Percentiles rank a stretch among this genome's conserved stretches.
Conservation (phyloP, 2,113 vertebrate genomes). For the Nothobranchius kuhntae region DNA sequence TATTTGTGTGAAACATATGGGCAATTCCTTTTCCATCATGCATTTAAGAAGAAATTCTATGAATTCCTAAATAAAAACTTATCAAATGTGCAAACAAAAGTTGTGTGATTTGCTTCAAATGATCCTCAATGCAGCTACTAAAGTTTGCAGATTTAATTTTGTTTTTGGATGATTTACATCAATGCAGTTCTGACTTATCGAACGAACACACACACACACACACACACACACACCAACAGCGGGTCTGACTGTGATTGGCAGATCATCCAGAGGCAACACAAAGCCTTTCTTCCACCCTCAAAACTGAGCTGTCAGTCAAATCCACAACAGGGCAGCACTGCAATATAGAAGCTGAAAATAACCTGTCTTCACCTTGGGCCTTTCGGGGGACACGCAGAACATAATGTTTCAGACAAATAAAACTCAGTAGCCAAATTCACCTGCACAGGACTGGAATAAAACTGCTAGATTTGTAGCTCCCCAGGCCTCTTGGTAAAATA, state of each 20-base stretch:
- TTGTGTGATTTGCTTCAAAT: no score
- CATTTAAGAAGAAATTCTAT: no score
- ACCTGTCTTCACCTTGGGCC: slow-evolving; percentile 38
- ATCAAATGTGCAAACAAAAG: no score
- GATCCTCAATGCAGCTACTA: no score
- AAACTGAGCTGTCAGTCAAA: slow-evolving; percentile 62
- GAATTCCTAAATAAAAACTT: no score
- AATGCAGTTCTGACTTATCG: not conserved
- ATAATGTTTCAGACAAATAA: slow-evolving; percentile 18
- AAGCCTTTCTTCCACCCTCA: slow-evolving; percentile 57
- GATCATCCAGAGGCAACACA: slow-evolving; percentile 58
- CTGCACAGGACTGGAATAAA: slow-evolving; percentile 8
- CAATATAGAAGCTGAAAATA: slow-evolving; percentile 54
- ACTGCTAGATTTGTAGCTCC: not conserved
- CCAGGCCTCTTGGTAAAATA: not conserved
- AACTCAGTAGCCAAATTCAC: slow-evolving; percentile 25
- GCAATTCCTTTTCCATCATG: no score
- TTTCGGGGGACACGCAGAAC: slow-evolving; percentile 37
- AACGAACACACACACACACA: not conserved
- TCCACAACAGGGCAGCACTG: slow-evolving; percentile 23
- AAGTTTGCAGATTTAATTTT: no score
- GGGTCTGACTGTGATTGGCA: slow-evolving; percentile 55
- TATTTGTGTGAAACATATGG: no score
- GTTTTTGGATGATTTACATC: not conserved
- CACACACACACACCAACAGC: slow-evolving; percentile 18